A percentile compares a stretch with the other conserved stretches of the same genome.
These are phyloP conservation scores for Bubalus kerabau DNA, from an alignment of 2,113 vertebrate genomes.

Conservation along the genomic window DNA sequence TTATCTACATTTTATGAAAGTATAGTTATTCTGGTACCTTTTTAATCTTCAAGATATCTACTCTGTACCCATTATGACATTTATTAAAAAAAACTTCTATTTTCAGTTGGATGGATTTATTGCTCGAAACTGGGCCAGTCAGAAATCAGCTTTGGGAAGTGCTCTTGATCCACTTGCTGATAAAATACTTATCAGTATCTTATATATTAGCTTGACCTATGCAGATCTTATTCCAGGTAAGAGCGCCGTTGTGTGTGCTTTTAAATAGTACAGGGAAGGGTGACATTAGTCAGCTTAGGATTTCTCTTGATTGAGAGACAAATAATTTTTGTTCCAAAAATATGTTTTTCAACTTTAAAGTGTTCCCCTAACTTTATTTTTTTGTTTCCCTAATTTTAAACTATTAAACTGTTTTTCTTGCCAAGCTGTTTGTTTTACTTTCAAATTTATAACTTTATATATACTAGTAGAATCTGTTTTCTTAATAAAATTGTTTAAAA, in stretches of 20 bases:
- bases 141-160: slow-evolving; percentile 97
- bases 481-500: slow-evolving; percentile 19
- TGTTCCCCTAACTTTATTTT: slow-evolving; percentile 24
- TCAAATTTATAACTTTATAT: background rate
- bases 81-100: slow-evolving; percentile 68
- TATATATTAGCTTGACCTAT: slow-evolving; percentile 95
- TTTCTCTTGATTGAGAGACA: slow-evolving; percentile 39
- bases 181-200: slow-evolving; percentile 97
- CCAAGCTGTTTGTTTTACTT: slow-evolving; percentile 9
- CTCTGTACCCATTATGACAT: slow-evolving; percentile 55
- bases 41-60: slow-evolving; percentile 53
- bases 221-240: slow-evolving; percentile 97
- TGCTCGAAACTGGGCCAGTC: slow-evolving; percentile 95
- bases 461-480: background rate
- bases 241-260: slow-evolving; percentile 14
- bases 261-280: slow-evolving; percentile 1
- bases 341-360: slow-evolving; percentile 50
- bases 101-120: slow-evolving; percentile 96
- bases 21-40: slow-evolving; percentile 45
- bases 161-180: slow-evolving; percentile 97
- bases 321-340: slow-evolving; percentile 38
- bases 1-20: slow-evolving; percentile 43
- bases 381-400: slow-evolving; percentile 42
- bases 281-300: background rate
- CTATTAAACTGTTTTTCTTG: slow-evolving; percentile 32